Percentiles rank a stretch among this genome's conserved stretches.
These are phyloP conservation scores for Calliphora vomitoria DNA, from an alignment of 2,888 invertebrate genomes.

Conservation along the genomic window DNA sequence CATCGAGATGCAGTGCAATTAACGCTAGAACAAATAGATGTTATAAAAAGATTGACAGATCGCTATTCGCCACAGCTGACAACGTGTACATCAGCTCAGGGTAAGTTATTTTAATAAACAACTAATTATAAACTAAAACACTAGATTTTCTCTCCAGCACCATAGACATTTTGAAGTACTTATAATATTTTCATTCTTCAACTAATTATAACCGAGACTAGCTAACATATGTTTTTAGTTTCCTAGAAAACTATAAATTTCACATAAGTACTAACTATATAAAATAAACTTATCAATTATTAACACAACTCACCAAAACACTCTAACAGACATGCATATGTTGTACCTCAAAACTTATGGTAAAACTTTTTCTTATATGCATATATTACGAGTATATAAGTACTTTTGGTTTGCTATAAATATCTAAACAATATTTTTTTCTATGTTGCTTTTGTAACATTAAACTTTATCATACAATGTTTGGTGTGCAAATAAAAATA, in stretches of 20 bases:
- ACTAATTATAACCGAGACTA: background rate
- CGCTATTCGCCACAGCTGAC: conserved; percentile 88
- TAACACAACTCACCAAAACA: background rate
- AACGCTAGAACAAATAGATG: conserved; percentile 90
- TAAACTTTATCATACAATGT: conserved; percentile 2
- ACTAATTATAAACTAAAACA: background rate
- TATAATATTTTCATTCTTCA: no score
- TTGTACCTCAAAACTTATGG: background rate
- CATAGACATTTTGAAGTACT: no score
- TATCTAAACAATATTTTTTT: conserved; percentile 14
- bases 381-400: background rate
- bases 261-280: no score
- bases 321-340: background rate
- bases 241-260: conserved; percentile 8
- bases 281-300: conserved; percentile 15
- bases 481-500: conserved; percentile 39
- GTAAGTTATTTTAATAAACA: conserved; percentile 84
- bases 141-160: background rate
- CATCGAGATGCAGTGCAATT: conserved; percentile 89
- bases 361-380: background rate
- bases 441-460: background rate
- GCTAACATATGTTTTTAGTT: background rate
- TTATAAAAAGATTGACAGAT: conserved; percentile 89
- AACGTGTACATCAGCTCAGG: conserved; percentile 88
- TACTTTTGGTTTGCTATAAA: conserved; percentile 8